Evolutionary conservation across 2,888 invertebrate genomes (phyloP).

Genomic region (Scaptomyza reducta): DNA sequence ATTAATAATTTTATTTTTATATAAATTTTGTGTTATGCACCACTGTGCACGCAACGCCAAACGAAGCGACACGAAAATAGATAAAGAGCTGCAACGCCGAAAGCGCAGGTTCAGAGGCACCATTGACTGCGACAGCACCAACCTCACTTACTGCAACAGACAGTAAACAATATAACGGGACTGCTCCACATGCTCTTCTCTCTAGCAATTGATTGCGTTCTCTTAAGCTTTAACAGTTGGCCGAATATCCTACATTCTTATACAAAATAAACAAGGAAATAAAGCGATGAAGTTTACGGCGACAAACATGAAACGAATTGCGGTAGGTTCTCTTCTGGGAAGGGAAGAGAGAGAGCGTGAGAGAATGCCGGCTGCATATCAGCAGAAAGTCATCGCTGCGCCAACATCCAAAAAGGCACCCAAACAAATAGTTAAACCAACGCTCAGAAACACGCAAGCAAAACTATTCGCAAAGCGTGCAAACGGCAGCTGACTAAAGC

Average conservation of each 20-base stretch:
- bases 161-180: constrained; percentile 43
- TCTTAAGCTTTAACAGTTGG: constrained; percentile 46
- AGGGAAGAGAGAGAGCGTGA: constrained; percentile 13
- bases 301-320: constrained; percentile 66
- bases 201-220: constrained; percentile 21
- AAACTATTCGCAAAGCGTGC: constrained; percentile 29
- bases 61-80: constrained; percentile 39
- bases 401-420: constrained; percentile 61
- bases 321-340: constrained; percentile 69
- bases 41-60: constrained; percentile 27
- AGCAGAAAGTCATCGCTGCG: constrained; percentile 25
- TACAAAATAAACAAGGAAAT: too few relatives aligned
- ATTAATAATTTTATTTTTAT: too few relatives aligned
- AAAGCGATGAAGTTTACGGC: neutral
- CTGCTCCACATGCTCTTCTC: constrained; percentile 36
- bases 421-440: constrained; percentile 74
- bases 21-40: neutral
- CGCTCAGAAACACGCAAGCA: constrained; percentile 13
- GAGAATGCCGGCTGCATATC: constrained; percentile 55
- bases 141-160: constrained; percentile 50
- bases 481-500: constrained; percentile 48
- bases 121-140: constrained; percentile 18
- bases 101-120: constrained; percentile 64
- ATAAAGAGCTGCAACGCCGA: constrained; percentile 56
- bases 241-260: constrained; percentile 70